phyloP scores from a whole-genome alignment of 1,140 invertebrate genomes.

The Adoxophyes honmai region DNA sequence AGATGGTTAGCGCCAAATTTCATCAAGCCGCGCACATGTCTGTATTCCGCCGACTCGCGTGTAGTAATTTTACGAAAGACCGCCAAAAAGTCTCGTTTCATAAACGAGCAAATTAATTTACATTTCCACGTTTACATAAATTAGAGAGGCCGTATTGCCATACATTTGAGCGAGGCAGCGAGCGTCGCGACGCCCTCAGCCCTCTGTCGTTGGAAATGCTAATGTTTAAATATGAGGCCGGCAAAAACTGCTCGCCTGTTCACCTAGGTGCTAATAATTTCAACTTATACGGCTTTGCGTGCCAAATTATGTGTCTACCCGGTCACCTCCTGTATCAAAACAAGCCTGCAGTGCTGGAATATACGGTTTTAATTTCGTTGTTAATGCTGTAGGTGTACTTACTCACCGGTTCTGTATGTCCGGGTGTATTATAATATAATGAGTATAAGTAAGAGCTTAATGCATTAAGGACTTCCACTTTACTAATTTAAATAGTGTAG shows the following conservation, averaged over 20 bases:
- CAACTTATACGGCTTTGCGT: constrained; percentile 35
- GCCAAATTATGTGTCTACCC: constrained; percentile 14
- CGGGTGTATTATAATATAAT: too few species aligned
- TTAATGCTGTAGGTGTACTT: too few species aligned
- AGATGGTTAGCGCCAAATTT: constrained; percentile 3
- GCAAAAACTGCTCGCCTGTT: constrained; percentile 42
- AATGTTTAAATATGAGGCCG: constrained; percentile 43
- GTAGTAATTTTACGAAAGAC: constrained; percentile 30
- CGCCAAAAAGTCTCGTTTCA: constrained; percentile 43
- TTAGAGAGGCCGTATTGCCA: constrained; percentile 36
- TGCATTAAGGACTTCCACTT: too few species aligned
- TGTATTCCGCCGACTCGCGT: constrained; percentile 18
- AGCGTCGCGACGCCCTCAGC: constrained; percentile 21
- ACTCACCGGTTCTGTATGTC: too few species aligned
- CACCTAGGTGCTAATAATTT: constrained; percentile 41
- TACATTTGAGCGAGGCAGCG: constrained; percentile 25
- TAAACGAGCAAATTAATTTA: constrained; percentile 54
- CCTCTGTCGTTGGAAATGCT: constrained; percentile 38
- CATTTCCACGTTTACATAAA: constrained; percentile 57
- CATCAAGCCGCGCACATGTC: not conserved
- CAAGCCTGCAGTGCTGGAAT: constrained; percentile 5
- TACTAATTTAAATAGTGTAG: too few species aligned
- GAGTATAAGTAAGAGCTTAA: too few species aligned
- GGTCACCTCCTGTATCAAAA: constrained; percentile 13
- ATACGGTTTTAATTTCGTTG: constrained; percentile 7